Conservation (phyloP, 2,888 invertebrate species). For the Meandrusa payeni region DNA sequence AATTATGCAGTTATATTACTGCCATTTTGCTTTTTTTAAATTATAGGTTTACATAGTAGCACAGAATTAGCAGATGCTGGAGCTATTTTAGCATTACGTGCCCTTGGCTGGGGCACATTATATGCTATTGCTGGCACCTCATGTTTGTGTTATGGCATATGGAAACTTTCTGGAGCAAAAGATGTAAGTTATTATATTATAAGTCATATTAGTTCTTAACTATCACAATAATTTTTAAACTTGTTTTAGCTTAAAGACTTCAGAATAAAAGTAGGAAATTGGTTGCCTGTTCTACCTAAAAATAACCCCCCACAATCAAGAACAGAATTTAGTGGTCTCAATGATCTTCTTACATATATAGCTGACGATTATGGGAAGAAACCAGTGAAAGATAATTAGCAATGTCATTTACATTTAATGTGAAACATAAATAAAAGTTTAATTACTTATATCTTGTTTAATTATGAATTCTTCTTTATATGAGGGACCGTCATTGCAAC, state of each 20-base stretch:
- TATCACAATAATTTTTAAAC: constrained; percentile 6
- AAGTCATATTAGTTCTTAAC: constrained; percentile 1
- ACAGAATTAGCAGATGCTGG: constrained; percentile 88
- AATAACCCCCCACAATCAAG: constrained; percentile 89
- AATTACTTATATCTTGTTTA: constrained; percentile 89
- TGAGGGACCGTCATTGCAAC: constrained; percentile 83
- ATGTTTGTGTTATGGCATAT: constrained; percentile 89
- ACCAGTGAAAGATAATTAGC: constrained; percentile 35
- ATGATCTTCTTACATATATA: constrained; percentile 91
- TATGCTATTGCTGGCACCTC: constrained; percentile 94
- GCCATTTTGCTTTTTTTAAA: no score
- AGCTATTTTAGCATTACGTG: constrained; percentile 88
- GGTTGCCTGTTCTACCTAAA: constrained; percentile 88
- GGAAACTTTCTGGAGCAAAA: constrained; percentile 93
- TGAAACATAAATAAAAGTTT: constrained; percentile 28
- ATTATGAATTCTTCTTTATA: constrained; percentile 90
- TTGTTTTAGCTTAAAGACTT: constrained; percentile 88
- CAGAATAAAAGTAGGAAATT: constrained; percentile 87
- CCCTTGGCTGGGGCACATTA: constrained; percentile 92
- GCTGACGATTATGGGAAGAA: constrained; percentile 77
- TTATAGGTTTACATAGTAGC: constrained; percentile 77
- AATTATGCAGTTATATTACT: no score
- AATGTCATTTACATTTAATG: constrained; percentile 25
- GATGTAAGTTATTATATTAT: constrained; percentile 81
- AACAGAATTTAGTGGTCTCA: constrained; percentile 92